Evolutionary conservation across 2,113 vertebrate genomes (phyloP), one percentile per base, ranked within the genome.

Genomic region (Austrofundulus limnaeus): DNA sequence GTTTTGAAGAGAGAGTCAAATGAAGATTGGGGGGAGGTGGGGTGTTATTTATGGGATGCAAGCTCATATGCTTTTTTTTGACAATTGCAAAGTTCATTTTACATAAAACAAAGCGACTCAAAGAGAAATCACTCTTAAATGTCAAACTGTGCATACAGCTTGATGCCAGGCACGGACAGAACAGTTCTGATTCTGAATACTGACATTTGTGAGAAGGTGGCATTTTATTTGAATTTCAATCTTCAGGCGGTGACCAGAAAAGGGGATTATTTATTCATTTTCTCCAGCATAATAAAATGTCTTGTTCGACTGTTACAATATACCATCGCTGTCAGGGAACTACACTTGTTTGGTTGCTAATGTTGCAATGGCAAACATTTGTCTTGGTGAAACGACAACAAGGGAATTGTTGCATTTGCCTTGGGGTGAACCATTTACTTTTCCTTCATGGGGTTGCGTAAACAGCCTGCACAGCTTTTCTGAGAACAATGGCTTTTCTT

Each of bases 201-300:
- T 87, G 87, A 79, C 82, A 85, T 87, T 86, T 87, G 74, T 80
- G 73, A 75, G 76, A 83, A 80, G 82, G 78, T 85, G 81, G 76
- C 76, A 82, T 90, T 86, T 83, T 76, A 84, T 86, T 83, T 85
- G 77, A 85, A 83, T 87, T 84, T 73, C 54, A 73, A 77, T 87
- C 78, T 85, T 57, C 52, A 61, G 69, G 72, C 62, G 42, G 66
- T 47, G 61, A 66, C 61, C 52, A 25, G 20, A 75, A 55, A 85
- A 19, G 28, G 75, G 49, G 34, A 76, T 60, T 23, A 66, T 81
- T 85, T 70, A 72, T 79, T 75, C 54, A 9, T 61, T 68, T 75
- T 61, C 69, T 19, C 62, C 51, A 21, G 49, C 76, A 64, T 79
- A 75, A 75, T 90, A 79, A 81, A 76, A 81, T 39, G 54, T 80